A percentile compares a stretch with the other conserved stretches of the same genome.
Conservation (phyloP, 2,113 vertebrate genomes). For the Xiphias gladius region DNA sequence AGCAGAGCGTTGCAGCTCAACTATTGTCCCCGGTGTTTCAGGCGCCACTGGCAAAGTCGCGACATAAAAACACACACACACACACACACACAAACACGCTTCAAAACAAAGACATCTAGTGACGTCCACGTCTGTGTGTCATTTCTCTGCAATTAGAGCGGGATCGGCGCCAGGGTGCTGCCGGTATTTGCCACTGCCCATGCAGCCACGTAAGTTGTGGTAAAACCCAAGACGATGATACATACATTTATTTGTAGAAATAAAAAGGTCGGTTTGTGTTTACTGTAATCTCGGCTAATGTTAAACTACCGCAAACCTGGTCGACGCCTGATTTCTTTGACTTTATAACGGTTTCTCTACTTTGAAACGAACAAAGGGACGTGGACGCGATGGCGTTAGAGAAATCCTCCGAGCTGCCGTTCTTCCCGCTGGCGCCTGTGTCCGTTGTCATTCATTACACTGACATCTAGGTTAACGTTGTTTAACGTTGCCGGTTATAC, state of each 20-base stretch:
- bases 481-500: background rate
- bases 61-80: no score
- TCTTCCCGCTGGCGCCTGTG: conserved; percentile 11
- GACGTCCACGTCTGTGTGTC: conserved; percentile 27
- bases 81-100: no score
- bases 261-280: background rate
- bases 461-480: conserved; percentile 26
- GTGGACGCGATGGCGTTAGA: background rate
- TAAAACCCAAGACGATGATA: background rate
- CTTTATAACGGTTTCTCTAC: accelerated
- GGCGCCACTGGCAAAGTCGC: no score
- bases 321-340: no score
- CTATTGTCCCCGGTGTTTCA: no score
- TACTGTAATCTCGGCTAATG: background rate
- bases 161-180: background rate
- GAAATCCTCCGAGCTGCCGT: no score
- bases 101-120: conserved; percentile 44
- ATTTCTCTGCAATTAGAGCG: background rate
- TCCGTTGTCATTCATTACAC: background rate
- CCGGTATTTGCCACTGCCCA: background rate
- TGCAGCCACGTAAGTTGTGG: background rate
- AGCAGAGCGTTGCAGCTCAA: no score
- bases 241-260: background rate
- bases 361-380: background rate
- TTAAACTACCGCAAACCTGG: background rate